Conservation (phyloP, 1,140 invertebrate species). For the Leptopilina clavipes region DNA sequence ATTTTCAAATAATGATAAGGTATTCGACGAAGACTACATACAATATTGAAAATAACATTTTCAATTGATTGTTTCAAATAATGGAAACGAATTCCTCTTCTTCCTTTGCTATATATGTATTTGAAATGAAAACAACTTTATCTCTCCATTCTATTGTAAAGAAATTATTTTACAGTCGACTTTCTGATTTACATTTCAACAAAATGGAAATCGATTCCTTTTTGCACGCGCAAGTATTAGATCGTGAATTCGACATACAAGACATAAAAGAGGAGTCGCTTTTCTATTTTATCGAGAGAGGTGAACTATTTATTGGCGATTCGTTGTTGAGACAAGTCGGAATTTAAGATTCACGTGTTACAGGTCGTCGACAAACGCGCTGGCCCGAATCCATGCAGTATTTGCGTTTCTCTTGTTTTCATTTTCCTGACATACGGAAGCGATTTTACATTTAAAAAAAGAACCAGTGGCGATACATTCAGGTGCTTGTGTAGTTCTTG, state of each 20-base stretch:
- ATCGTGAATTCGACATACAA: slow-evolving; percentile 10
- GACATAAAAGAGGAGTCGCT: neutral
- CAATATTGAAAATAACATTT: too few relatives aligned
- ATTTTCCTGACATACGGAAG: slow-evolving; percentile 13
- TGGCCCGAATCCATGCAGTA: slow-evolving; percentile 23
- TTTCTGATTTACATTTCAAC: slow-evolving; percentile 6
- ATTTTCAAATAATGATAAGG: too few relatives aligned
- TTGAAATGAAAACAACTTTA: too few relatives aligned
- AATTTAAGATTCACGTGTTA: slow-evolving; percentile 28
- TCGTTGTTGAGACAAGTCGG: slow-evolving; percentile 19
- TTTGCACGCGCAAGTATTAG: slow-evolving; percentile 21
- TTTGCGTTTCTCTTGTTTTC: slow-evolving; percentile 19
- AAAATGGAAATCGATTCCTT: slow-evolving; percentile 17
- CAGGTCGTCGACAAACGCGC: neutral
- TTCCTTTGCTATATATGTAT: too few relatives aligned
- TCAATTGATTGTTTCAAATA: too few relatives aligned
- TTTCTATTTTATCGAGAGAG: slow-evolving; percentile 30
- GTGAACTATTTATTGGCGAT: slow-evolving; percentile 12
- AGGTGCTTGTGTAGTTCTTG: too few relatives aligned
- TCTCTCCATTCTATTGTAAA: too few relatives aligned
- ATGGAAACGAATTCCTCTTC: too few relatives aligned
- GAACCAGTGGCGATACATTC: too few relatives aligned
- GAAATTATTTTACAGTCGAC: neutral
- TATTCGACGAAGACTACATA: too few relatives aligned
- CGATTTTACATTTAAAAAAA: neutral